phyloP scores from a whole-genome alignment of 2,113 vertebrate genomes.

The Laterallus jamaicensis region DNA sequence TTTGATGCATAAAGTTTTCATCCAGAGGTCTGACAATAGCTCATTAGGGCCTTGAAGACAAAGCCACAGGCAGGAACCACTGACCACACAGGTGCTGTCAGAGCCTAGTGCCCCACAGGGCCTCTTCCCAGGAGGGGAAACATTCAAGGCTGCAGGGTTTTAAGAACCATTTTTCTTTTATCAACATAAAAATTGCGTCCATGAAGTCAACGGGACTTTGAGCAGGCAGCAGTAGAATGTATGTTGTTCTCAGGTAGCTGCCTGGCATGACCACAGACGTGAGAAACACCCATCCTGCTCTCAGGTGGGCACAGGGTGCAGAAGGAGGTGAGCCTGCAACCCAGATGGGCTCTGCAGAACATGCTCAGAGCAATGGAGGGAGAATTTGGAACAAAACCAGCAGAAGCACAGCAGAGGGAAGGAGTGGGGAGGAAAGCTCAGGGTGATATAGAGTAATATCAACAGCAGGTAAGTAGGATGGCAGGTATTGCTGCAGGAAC shows the following conservation, averaged over 20 bases:
- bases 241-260: neutral
- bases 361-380: neutral
- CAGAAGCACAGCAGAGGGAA: neutral
- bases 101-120: neutral
- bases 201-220: neutral
- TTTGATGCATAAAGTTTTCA: neutral
- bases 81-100: fast-evolving
- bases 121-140: neutral
- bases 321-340: neutral
- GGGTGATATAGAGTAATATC: fast-evolving
- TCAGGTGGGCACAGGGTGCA: neutral
- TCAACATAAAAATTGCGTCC: neutral
- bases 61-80: neutral
- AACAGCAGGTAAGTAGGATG: neutral
- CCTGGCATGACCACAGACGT: neutral
- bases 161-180: neutral
- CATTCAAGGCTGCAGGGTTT: fast-evolving
- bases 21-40: neutral
- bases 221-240: neutral
- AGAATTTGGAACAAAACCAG: neutral
- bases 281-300: neutral
- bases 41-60: neutral
- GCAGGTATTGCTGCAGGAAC: neutral
- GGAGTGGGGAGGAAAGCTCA: neutral
- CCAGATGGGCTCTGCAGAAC: neutral